Conservation (phyloP, 1,140 invertebrate species). For the Scylla paramamosain region DNA sequence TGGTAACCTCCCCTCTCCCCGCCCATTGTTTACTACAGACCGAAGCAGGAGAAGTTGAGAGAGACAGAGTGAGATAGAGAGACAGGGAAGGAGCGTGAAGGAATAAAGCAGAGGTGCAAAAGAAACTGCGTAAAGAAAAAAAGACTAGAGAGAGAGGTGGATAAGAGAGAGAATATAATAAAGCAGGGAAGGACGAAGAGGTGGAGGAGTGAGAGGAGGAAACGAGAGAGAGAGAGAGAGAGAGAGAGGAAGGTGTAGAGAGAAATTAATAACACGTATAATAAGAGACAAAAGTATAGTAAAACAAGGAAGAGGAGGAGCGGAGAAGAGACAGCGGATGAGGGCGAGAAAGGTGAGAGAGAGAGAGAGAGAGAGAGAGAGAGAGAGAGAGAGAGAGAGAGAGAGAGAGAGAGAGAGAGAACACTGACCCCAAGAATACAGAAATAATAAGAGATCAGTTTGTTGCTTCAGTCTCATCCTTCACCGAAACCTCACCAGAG, state of each 20-base stretch:
- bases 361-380: background rate
- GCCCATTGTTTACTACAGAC: constrained; percentile 68
- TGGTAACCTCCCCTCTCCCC: constrained; percentile 61
- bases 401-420: background rate
- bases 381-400: background rate
- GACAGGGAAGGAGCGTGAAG: background rate
- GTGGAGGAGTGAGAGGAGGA: background rate
- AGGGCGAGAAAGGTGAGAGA: background rate
- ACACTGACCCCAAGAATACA: too few relatives aligned
- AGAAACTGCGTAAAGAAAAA: background rate
- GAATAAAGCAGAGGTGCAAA: background rate
- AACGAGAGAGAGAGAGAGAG: background rate
- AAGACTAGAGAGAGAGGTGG: background rate
- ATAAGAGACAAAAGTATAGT: background rate
- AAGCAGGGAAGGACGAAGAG: constrained; percentile 12
- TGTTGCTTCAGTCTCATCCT: too few relatives aligned
- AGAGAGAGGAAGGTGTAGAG: background rate
- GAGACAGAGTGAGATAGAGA: background rate
- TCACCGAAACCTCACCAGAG: too few relatives aligned
- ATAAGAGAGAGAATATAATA: constrained; percentile 34
- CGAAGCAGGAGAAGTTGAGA: constrained; percentile 53
- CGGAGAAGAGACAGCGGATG: background rate
- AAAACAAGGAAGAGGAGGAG: constrained; percentile 21
- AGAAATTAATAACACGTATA: background rate
- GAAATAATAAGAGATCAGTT: too few relatives aligned